These are phyloP conservation scores for Malurus melanocephalus DNA, from an alignment of 2,113 vertebrate genomes.

Conservation along the genomic window DNA sequence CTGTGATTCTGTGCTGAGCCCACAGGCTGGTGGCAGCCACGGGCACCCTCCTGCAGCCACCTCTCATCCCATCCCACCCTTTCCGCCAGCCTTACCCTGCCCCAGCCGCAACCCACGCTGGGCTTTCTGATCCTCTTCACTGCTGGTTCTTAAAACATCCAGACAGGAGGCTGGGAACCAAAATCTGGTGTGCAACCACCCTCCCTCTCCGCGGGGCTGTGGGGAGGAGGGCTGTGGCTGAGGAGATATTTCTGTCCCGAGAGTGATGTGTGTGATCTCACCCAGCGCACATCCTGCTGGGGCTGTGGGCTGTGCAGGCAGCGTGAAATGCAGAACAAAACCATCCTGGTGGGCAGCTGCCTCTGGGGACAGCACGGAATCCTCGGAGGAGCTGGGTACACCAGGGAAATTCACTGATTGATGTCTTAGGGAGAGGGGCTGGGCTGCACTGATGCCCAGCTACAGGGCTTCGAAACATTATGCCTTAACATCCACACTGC, in stretches of 20 bases:
- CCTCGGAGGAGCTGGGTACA: neutral
- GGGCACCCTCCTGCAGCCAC: rapidly evolving
- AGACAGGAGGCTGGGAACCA: neutral
- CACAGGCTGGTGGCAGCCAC: neutral
- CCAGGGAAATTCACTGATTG: rapidly evolving
- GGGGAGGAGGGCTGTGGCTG: neutral
- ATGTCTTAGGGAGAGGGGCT: neutral
- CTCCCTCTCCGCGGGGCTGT: neutral
- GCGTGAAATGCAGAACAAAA: rapidly evolving
- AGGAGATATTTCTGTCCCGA: neutral
- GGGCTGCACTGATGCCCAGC: neutral
- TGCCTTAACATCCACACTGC: neutral
- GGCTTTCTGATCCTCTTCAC: neutral
- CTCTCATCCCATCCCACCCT: neutral
- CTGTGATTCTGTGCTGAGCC: neutral
- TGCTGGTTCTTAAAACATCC: neutral
- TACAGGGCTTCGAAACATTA: neutral
- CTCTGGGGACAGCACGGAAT: neutral
- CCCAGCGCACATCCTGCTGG: neutral
- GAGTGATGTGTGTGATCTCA: rapidly evolving
- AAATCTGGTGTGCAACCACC: neutral
- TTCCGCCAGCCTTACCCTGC: neutral
- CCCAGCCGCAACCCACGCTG: neutral
- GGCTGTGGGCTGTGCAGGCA: neutral
- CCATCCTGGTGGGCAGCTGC: neutral